These are phyloP conservation scores for Pseudonaja textilis DNA, from an alignment of 2,113 vertebrate species.

Conservation along the genomic window DNA sequence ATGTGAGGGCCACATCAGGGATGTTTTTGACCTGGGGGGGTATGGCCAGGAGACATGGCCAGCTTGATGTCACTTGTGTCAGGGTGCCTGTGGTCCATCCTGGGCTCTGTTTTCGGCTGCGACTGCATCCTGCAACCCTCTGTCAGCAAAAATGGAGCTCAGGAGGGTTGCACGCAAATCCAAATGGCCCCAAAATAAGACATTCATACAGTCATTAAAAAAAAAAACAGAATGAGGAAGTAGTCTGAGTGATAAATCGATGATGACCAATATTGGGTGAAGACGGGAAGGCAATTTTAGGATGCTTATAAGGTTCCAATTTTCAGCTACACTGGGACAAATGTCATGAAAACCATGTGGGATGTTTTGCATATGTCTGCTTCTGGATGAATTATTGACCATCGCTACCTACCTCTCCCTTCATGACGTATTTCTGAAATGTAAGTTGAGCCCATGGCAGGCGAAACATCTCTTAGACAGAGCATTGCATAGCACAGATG, in stretches of 20 bases:
- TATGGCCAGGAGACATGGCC: too few relatives aligned
- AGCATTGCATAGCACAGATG: slow-evolving; percentile 31
- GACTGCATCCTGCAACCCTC: too few relatives aligned
- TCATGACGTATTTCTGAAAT: accelerated
- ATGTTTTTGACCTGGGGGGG: too few relatives aligned
- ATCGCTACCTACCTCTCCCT: neutral
- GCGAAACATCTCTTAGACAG: slow-evolving; percentile 5
- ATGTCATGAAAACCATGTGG: slow-evolving; percentile 26
- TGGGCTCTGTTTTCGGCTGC: too few relatives aligned
- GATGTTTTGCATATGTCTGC: slow-evolving; percentile 21
- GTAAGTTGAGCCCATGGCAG: neutral
- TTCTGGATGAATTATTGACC: neutral
- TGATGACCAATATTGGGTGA: neutral
- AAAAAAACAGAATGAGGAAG: neutral
- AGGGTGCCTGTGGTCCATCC: too few relatives aligned
- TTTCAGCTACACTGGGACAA: neutral
- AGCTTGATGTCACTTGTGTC: too few relatives aligned
- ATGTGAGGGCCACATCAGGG: too few relatives aligned
- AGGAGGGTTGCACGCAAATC: neutral
- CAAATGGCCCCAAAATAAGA: neutral
- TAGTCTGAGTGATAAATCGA: neutral
- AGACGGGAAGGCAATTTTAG: neutral
- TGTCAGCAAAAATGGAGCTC: too few relatives aligned
- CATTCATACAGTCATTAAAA: neutral
- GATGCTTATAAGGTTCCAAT: neutral